Conservation (phyloP, 2,113 vertebrate genomes). For the Aythya baeri region DNA sequence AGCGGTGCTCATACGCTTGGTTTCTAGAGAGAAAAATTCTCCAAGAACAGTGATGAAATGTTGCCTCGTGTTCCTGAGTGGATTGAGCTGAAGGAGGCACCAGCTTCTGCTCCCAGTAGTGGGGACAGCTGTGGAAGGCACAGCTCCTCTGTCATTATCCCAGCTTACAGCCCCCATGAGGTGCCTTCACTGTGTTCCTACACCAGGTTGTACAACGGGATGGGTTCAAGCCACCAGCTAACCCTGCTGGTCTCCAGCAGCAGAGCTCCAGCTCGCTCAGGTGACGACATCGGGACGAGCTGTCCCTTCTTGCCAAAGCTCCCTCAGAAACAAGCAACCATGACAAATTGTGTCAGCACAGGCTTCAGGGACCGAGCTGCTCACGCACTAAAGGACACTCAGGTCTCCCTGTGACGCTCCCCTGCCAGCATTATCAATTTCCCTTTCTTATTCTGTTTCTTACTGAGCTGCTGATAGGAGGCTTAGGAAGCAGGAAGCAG, state of each 20-base stretch:
- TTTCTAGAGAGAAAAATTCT: neutral
- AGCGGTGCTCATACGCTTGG: neutral
- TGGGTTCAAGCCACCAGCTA: neutral
- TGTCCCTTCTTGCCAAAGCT: neutral
- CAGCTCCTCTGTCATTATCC: neutral
- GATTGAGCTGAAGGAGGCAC: neutral
- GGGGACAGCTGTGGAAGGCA: neutral
- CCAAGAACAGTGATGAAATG: neutral
- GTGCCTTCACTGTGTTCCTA: neutral
- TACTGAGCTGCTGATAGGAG: neutral
- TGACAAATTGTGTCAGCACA: neutral
- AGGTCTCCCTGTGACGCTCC: neutral
- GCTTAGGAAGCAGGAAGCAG: neutral
- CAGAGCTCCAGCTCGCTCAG: neutral
- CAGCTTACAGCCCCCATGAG: neutral
- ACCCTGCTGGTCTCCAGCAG: neutral
- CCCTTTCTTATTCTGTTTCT: conserved; percentile 2
- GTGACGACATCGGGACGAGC: neutral
- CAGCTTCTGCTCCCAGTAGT: neutral
- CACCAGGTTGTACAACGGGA: neutral
- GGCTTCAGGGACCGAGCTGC: neutral
- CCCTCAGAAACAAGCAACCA: neutral
- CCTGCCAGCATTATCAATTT: neutral
- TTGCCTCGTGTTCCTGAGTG: neutral
- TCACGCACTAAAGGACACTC: neutral